Base-by-base conservation (phyloP, 1,140 invertebrate genomes). In the Lordiphosa collinella region DNA sequence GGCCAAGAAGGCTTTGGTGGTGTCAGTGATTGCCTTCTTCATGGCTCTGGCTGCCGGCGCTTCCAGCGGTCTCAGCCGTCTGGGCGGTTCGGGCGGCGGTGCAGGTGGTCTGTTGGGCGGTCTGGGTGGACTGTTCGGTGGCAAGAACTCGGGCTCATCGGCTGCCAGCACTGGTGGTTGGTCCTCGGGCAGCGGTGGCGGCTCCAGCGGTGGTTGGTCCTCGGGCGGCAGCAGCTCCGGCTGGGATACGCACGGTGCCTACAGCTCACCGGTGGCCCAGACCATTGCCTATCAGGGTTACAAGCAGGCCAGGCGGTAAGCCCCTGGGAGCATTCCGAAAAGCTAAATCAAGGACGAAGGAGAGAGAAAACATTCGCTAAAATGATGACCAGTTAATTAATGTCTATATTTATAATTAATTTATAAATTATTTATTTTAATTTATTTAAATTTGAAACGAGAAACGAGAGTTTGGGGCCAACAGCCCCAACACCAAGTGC, bases 1-100 rank as follows among this genome's bases (percentile, higher is more conserved):
- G 66, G 93, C 93, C 68, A 93, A 94, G 90, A 93, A 93, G 71
- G 93, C 93, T 44, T 89, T 94, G 61, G 65, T 93, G 49, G 90
- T 91, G 7, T 92, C 92, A 3, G 63, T 93, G 35, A 88, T 93
- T 14, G 93, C 93, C 3, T 90, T 93, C 58, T 90, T 91, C 64
- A 90, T 94, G 52, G 85, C 85, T 51, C 51, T 88, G 70, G 86
- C 87, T 67, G 92, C 92, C 5, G 91, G 90, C 2, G 92, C 92
- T 79, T 88, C 92, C 53, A 91, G 90, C 11, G 69, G 92, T 41
- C 91, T 90, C 55, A 89, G 91, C n/a, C 87, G 91, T 58, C 64
- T 89, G 4, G 87, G 84, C 50, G 66, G 65, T 25, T 80, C 65
- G 10, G 84, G 75, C 53, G 82, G 79, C 37, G 34, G 54, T 47